Evolutionary conservation across 2,797 vertebrate genomes (phyloP), one percentile per base, ranked within the genome.

Genomic region (Enteromius argenteus): DNA sequence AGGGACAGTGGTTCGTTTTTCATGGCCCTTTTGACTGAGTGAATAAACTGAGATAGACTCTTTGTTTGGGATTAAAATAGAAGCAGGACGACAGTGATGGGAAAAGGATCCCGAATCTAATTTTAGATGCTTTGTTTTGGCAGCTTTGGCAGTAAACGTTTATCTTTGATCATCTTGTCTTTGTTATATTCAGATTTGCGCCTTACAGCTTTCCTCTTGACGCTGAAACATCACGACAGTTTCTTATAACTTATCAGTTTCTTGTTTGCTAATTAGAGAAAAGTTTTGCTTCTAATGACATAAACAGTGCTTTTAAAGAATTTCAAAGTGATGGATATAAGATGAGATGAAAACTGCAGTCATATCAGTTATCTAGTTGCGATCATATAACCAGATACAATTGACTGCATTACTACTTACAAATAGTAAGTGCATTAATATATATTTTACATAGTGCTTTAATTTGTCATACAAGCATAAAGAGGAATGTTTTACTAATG

Each of bases 11-110:
- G 19, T 49, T 60, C 27, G 51, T 23, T 74, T 58, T 51, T 64
- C 9, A 67, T 32, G 56, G n/a, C 30, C 39, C 39, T 9, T 56
- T 72, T 46, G 60, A 42, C 44, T 21, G 49, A 60, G 30, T 13
- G 53, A 60, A 42, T 56, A 62, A 58, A 77, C 62, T 5, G 15
- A n/a, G 10, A 9, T 32, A 23, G 66, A 42, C 72, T 15, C 60
- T 56, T 83, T 68, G 58, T 30, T 32, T 68, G 49, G 72, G 42
- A 66, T 74, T 68, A 58, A 77, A 76, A 83, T 83, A 77, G 73
- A 83, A 30, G 6, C 73, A 14, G 32, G 10, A 32, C 11, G 14
- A 53, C 71, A 75, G 27, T 46, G 39, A 82, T 37, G 27, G 30
- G 39, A 30, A 82, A 82, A 27, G 21, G 11, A 21, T 44, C 21